These are phyloP conservation scores for Motacilla alba DNA, from an alignment of 2,113 vertebrate genomes.

Conservation along the genomic window DNA sequence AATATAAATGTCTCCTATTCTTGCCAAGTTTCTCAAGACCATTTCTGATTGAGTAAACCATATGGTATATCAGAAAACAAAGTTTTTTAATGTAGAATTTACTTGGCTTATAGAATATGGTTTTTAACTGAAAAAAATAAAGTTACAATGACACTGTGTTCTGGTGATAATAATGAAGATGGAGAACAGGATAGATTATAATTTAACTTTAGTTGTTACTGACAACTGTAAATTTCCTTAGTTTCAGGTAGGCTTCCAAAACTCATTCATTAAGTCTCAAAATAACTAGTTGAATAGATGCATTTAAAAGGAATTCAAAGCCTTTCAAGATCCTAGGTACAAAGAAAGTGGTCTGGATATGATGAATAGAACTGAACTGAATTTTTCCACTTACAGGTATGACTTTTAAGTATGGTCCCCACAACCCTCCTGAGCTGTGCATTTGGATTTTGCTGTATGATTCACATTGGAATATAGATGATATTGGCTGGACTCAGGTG, in stretches of 20 bases:
- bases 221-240: background rate
- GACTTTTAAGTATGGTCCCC: background rate
- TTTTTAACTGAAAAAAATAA: background rate
- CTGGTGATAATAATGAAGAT: background rate
- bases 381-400: rapidly evolving
- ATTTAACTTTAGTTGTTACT: background rate
- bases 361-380: background rate
- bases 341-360: background rate
- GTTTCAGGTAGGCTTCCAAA: background rate
- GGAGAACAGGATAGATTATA: background rate
- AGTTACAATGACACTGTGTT: rapidly evolving
- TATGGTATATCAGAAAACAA: background rate
- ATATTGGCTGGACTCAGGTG: background rate
- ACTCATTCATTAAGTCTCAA: background rate
- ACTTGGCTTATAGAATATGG: background rate
- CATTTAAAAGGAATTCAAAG: background rate
- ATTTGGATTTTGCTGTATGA: background rate
- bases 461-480: background rate
- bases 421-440: rapidly evolving
- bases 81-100: background rate
- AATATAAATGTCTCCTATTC: background rate
- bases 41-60: background rate
- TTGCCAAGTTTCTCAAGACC: background rate
- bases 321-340: background rate
- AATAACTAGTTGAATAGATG: background rate